Base-by-base conservation (phyloP, 2,797 vertebrate genomes). In the Acanthiza pusilla region DNA sequence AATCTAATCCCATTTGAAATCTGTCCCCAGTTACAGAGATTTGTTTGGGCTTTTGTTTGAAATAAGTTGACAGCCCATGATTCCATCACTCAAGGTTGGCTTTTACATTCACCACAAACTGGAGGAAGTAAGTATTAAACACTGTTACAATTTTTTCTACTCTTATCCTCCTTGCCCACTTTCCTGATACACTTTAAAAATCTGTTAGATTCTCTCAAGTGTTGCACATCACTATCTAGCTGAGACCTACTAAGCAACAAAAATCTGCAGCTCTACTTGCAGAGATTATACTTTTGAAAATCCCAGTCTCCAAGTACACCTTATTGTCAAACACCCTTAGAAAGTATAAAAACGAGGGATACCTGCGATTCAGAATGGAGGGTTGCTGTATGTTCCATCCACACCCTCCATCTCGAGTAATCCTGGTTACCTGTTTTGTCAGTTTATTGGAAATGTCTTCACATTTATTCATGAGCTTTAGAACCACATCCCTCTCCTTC, bases 401-500 rank as follows among this genome's bases (percentile, higher is more conserved):
- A 70, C 98, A 97, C 67, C 30, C 98, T 62, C 98, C 96, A 58
- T 96, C 97, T 92, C 94, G 96, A 78, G 99, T 99, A 71, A 99
- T 98, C 78, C 86, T 96, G 5, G 98, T 99, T 85, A 99, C 98
- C 94, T 98, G 98, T 77, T 98, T 98, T 65, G 98, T 98, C 98
- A 99, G 98, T 91, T 98, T 99, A 73, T 97, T 98, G 92, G 99
- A 98, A 97, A 99, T 99, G 9, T 97, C 98, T 96, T 99, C 98
- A 96, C 99, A 99, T 97, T 98, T 99, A 93, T 98, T 98, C 99
- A 99, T 99, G 58, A 99, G 99, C 27, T 98, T 98, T 88, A 98
- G 95, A 84, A 99, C 98, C 48, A 99, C 98, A 5, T 98, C 98
- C 29, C 99, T 97, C 96, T 99, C 98, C 96, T 98, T 99, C 81